Evolutionary conservation across 2,797 vertebrate genomes (phyloP), one percentile per base, ranked within the genome.

Genomic region (Clarias pachynema): DNA sequence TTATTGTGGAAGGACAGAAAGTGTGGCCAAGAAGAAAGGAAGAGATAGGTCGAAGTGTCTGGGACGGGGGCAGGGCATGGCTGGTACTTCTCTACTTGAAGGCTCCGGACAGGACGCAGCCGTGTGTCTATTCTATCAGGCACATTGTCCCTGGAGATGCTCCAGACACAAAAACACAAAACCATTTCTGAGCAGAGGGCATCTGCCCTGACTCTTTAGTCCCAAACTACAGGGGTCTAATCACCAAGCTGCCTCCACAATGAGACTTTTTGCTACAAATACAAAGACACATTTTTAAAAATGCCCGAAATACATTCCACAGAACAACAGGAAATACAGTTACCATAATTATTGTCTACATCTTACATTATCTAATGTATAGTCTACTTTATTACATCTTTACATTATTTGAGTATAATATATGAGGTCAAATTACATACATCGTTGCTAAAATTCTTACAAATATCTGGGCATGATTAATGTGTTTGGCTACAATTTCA

Each of bases 1-100:
- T 87, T 91, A 92, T 87, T 87, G 88, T 94, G 92, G 57, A 82
- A 85, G 60, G 85, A 68, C n/a, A 84, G 81, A 82, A 14, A 86
- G 65, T 66, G 62, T 75, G 31, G 29, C 60, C 69, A 84, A 84
- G 73, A 85, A 83, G 84, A 84, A 62, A 3, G 65, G 26, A 68
- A 81, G 84, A 83, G 88, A 82, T 14, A 81, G 81, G 84, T 80
- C 18, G 15, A 44, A 22, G 84, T 88, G 85, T 77, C 85, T 86
- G 72, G 26, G 73, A 44, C 62, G 10, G 85, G 56, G 81, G 85
- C 37, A 73, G 79, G 73, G 56, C 66, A 63, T 63, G 69, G 44
- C 82, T 87, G 59, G 82, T 87, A 66, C 56, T 78, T 69, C 78
- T 78, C 44, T 53, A 22, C 24, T 80, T 66, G 79, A 85, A 70